phyloP scores from a whole-genome alignment of 2,888 invertebrate genomes.

The Axea sp. region DNA sequence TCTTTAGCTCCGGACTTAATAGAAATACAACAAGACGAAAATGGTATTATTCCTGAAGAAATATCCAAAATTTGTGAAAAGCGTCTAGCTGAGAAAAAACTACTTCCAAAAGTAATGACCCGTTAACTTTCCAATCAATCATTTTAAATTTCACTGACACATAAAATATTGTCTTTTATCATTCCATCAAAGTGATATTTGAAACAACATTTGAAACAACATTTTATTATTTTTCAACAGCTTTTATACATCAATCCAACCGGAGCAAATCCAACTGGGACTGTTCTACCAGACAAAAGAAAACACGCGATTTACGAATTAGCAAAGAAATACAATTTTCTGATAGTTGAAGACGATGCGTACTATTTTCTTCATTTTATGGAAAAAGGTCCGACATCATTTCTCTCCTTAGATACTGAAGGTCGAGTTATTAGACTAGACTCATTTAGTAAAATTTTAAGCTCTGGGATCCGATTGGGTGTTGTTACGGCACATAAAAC shows the following conservation, averaged over 20 bases:
- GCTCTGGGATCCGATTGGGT: slow-evolving; percentile 86
- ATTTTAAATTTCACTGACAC: too few relatives aligned
- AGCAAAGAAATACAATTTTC: slow-evolving; percentile 86
- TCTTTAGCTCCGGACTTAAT: slow-evolving; percentile 84
- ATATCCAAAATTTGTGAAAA: slow-evolving; percentile 82
- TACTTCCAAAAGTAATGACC: slow-evolving; percentile 79
- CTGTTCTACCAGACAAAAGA: slow-evolving; percentile 83
- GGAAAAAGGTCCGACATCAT: slow-evolving; percentile 82
- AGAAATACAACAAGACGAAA: slow-evolving; percentile 84
- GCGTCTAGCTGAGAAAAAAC: slow-evolving; percentile 73
- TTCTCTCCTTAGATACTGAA: slow-evolving; percentile 86
- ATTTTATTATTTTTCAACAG: slow-evolving; percentile 79
- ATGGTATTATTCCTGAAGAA: slow-evolving; percentile 84
- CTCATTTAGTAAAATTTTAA: slow-evolving; percentile 88
- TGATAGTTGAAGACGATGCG: slow-evolving; percentile 90
- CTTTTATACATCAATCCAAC: slow-evolving; percentile 87
- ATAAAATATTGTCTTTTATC: too few relatives aligned
- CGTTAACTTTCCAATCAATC: too few relatives aligned
- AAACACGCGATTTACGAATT: slow-evolving; percentile 85
- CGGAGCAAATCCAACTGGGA: slow-evolving; percentile 88
- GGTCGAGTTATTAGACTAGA: slow-evolving; percentile 88
- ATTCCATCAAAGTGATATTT: too few relatives aligned
- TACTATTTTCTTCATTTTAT: slow-evolving; percentile 88
- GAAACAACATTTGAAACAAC: background rate
- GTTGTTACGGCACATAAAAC: slow-evolving; percentile 86